These are phyloP conservation scores for Anisognathus igniventris DNA, from an alignment of 2,797 vertebrate species.

Conservation along the genomic window DNA sequence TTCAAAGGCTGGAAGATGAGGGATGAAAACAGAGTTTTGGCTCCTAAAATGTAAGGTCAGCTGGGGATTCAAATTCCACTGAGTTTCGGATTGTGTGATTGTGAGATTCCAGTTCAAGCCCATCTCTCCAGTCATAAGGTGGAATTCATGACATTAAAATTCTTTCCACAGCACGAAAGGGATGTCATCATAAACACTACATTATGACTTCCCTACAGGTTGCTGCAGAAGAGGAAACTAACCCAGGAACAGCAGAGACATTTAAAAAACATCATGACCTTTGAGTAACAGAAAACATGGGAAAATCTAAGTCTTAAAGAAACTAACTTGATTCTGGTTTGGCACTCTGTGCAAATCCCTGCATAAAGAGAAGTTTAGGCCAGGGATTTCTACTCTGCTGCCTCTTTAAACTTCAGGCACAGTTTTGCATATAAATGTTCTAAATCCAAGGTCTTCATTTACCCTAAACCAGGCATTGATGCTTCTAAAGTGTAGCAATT, in stretches of 20 bases:
- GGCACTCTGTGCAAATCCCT: background rate
- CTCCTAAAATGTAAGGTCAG: slow-evolving; percentile 25
- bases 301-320: slow-evolving; percentile 58
- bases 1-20: slow-evolving; percentile 21
- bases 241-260: slow-evolving; percentile 17
- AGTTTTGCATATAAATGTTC: background rate
- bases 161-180: slow-evolving; percentile 36
- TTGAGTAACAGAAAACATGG: slow-evolving; percentile 56
- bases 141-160: slow-evolving; percentile 48
- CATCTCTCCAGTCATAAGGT: slow-evolving; percentile 31
- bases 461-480: background rate
- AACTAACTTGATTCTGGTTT: slow-evolving; percentile 38
- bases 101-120: slow-evolving; percentile 27
- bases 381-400: background rate
- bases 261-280: slow-evolving; percentile 56
- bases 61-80: slow-evolving; percentile 45
- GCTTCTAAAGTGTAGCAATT: background rate
- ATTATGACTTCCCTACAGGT: slow-evolving; percentile 40
- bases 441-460: background rate
- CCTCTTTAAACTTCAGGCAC: background rate
- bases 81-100: slow-evolving; percentile 6
- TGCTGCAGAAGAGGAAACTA: slow-evolving; percentile 30
- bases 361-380: background rate
- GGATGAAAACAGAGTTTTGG: slow-evolving; percentile 36
- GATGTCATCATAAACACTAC: slow-evolving; percentile 40